phyloP scores from a whole-genome alignment of 2,797 vertebrate genomes.

The Cheirogaleus major region DNA sequence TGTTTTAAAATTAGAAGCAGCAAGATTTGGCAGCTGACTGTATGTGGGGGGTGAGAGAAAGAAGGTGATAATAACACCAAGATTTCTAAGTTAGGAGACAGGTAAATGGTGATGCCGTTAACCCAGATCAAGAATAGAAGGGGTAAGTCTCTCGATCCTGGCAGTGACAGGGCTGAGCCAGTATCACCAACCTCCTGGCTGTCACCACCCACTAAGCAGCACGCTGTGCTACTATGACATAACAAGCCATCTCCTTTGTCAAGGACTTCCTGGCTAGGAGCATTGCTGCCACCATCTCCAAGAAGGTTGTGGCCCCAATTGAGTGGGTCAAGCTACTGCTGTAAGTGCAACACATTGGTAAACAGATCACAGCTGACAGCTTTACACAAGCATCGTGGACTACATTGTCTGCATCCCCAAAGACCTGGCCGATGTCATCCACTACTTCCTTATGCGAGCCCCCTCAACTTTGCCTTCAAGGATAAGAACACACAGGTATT shows the following conservation, averaged over 20 bases:
- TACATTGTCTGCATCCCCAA: no score
- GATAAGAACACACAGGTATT: not conserved
- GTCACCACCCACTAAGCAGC: not conserved
- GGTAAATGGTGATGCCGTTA: constrained; percentile 55
- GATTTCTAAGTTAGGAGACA: constrained; percentile 57
- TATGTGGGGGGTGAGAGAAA: constrained; percentile 44
- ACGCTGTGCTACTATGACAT: not conserved
- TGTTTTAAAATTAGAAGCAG: constrained; percentile 75
- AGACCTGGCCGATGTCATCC: not conserved
- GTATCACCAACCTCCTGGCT: not conserved
- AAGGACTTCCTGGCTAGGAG: not conserved
- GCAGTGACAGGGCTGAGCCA: not conserved
- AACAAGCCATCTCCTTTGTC: not conserved
- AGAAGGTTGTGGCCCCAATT: not conserved
- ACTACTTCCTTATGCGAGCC: not conserved
- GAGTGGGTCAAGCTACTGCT: not conserved
- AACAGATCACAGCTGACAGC: not conserved
- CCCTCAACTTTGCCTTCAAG: not conserved
- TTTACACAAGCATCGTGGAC: not conserved
- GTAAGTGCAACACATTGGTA: not conserved
- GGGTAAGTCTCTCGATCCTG: not conserved
- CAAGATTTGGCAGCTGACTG: constrained; percentile 67
- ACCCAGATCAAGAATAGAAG: constrained; percentile 34
- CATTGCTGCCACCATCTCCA: not conserved
- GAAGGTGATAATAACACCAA: constrained; percentile 68